Evolutionary conservation across 2,797 vertebrate species (phyloP).

Genomic region (Platyrinchus mystaceus): DNA sequence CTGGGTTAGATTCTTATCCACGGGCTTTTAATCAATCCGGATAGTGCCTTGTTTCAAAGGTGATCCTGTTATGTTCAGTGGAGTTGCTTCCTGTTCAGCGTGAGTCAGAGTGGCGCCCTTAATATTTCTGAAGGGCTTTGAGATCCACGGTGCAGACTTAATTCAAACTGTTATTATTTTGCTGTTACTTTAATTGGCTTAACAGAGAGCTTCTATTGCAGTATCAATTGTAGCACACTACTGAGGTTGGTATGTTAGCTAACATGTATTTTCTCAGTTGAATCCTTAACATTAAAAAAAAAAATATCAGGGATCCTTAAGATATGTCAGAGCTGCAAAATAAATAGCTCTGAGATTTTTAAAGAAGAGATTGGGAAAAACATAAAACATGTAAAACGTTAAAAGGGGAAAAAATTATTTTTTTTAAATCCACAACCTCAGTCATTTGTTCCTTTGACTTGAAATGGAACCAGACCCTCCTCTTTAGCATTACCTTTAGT

Average conservation of each 20-base stretch:
- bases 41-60: neutral
- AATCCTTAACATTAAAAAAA: neutral
- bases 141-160: neutral
- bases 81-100: neutral
- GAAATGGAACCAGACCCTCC: slow-evolving; percentile 32
- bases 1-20: neutral
- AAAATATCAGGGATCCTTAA: neutral
- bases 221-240: neutral
- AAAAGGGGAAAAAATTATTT: neutral
- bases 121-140: neutral
- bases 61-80: neutral
- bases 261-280: neutral
- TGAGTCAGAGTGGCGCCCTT: neutral
- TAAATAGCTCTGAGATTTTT: slow-evolving; percentile 9
- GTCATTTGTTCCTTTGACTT: slow-evolving; percentile 7
- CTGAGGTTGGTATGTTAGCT: slow-evolving; percentile 23
- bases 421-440: neutral
- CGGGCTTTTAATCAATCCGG: neutral
- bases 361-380: slow-evolving; percentile 5
- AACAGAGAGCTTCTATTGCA: neutral
- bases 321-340: neutral
- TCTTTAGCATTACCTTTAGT: slow-evolving; percentile 44
- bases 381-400: neutral
- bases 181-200: slow-evolving; percentile 3
- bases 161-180: neutral